Evolutionary conservation across 2,113 vertebrate genomes (phyloP).

Genomic region (Variabilichromis moorii): DNA sequence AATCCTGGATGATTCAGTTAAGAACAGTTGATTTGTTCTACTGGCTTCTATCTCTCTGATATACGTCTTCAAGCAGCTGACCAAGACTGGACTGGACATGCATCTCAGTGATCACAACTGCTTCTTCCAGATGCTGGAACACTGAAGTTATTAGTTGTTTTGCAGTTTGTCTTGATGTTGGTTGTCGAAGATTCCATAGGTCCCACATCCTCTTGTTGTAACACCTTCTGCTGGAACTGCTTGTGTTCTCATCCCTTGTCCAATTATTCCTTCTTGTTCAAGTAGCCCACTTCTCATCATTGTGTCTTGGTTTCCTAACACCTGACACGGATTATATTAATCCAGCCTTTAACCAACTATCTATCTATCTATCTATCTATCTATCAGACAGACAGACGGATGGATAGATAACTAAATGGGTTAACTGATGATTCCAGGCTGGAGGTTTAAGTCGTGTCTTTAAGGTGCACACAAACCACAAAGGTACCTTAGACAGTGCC

Average conservation of each 20-base stretch:
- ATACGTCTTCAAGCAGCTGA: background rate
- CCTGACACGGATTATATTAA: background rate
- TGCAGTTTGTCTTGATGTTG: background rate
- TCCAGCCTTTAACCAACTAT: background rate
- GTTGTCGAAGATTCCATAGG: background rate
- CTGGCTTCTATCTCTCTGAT: background rate
- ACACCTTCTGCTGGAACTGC: background rate
- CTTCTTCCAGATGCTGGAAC: background rate
- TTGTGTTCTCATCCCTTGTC: background rate
- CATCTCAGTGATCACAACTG: background rate
- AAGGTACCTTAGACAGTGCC: background rate
- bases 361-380: background rate
- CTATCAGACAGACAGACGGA: background rate
- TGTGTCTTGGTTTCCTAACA: background rate
- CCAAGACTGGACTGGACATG: background rate
- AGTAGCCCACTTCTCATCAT: background rate
- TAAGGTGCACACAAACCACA: background rate
- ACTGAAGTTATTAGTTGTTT: background rate
- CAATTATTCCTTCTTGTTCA: background rate
- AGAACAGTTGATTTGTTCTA: background rate
- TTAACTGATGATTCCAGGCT: background rate
- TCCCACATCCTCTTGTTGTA: background rate
- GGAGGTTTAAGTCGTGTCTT: background rate
- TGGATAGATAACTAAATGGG: background rate
- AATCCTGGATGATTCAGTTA: background rate